Evolutionary conservation across 1,140 invertebrate species (phyloP).

Genomic region (Bradynema listronoti): DNA sequence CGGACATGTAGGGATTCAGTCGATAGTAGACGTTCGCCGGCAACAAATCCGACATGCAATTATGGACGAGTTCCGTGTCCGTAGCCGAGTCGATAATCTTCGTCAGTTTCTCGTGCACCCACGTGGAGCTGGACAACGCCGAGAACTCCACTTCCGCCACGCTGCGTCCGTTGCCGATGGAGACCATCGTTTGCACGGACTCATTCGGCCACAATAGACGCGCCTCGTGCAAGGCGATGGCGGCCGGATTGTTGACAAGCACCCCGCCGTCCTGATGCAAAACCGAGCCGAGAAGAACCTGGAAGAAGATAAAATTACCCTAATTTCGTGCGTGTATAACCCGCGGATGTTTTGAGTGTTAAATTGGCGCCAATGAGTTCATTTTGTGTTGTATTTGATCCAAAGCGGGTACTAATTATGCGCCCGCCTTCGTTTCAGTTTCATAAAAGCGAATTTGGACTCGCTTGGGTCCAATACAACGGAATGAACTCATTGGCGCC

Average conservation of each 20-base stretch:
- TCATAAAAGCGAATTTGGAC: too few relatives aligned
- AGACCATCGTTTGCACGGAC: slow-evolving; percentile 75
- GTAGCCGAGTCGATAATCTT: slow-evolving; percentile 82
- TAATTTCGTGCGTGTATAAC: not conserved
- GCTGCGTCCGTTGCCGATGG: slow-evolving; percentile 70
- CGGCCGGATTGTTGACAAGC: slow-evolving; percentile 81
- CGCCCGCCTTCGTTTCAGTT: too few relatives aligned
- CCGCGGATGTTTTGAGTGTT: slow-evolving; percentile 12
- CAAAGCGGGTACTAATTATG: too few relatives aligned
- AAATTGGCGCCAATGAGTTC: too few relatives aligned
- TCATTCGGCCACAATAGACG: slow-evolving; percentile 75
- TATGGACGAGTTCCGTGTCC: slow-evolving; percentile 64
- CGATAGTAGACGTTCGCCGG: slow-evolving; percentile 73
- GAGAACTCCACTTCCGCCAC: slow-evolving; percentile 48
- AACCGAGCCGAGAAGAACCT: slow-evolving; percentile 33
- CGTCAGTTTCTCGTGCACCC: slow-evolving; percentile 71
- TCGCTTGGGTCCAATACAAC: too few relatives aligned
- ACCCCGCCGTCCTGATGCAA: slow-evolving; percentile 71
- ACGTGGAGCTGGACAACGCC: slow-evolving; percentile 24
- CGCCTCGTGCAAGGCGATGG: slow-evolving; percentile 79
- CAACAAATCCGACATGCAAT: slow-evolving; percentile 73
- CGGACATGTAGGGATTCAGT: slow-evolving; percentile 80
- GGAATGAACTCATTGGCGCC: too few relatives aligned
- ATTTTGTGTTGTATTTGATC: too few relatives aligned
- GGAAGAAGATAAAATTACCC: slow-evolving; percentile 20